Conservation (phyloP, 2,797 vertebrate species). For the Gephyroberyx darwinii region DNA sequence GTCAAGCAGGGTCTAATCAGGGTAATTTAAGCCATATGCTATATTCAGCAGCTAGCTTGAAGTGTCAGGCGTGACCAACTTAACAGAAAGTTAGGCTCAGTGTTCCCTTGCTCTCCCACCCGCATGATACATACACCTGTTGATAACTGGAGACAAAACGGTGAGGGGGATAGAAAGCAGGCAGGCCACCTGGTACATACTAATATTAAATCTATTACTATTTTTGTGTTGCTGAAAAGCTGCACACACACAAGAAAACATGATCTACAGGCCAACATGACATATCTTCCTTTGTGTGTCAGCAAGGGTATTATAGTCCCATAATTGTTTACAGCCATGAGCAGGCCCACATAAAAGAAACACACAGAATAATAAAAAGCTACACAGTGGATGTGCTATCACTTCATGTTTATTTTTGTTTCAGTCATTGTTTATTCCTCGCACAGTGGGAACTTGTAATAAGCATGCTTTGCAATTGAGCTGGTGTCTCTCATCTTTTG, state of each 20-base stretch:
- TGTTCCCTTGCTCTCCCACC: conserved; percentile 41
- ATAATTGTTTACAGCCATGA: conserved; percentile 22
- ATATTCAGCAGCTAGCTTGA: conserved; percentile 67
- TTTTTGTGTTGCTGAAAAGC: conserved; percentile 11
- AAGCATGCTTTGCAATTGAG: conserved; percentile 42
- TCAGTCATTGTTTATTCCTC: conserved; percentile 53
- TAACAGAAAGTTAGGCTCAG: conserved; percentile 64
- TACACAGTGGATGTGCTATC: conserved; percentile 25
- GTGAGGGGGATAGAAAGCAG: conserved; percentile 7
- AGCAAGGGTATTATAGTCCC: conserved; percentile 8
- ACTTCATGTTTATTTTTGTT: conserved; percentile 51
- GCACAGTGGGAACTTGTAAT: conserved; percentile 47
- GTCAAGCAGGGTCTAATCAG: conserved; percentile 73
- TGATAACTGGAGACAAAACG: conserved; percentile 37
- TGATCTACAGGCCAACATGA: conserved; percentile 7
- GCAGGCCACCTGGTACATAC: background rate
- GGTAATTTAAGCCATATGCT: conserved; percentile 75
- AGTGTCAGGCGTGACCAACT: conserved; percentile 74
- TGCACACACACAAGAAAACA: background rate
- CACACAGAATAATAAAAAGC: conserved; percentile 42
- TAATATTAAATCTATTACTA: background rate
- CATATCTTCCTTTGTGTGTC: conserved; percentile 20
- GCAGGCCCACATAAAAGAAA: conserved; percentile 6
- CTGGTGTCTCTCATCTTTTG: conserved; percentile 3
- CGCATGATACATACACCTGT: conserved; percentile 54